Conservation (phyloP, 2,888 invertebrate genomes). For the Drosophila paucipuncta region DNA sequence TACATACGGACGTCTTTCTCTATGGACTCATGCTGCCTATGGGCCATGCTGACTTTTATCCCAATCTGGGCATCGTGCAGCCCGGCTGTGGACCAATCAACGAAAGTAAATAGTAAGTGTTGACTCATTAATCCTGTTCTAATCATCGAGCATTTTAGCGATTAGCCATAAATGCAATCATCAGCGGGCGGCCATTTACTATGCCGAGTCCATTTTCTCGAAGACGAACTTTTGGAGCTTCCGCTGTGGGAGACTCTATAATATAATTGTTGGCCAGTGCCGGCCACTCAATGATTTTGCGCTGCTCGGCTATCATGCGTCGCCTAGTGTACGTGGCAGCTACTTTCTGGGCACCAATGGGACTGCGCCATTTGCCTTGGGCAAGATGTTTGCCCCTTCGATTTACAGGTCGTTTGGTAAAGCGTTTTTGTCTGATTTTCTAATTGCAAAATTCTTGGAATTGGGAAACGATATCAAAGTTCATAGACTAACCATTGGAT, state of each 20-base stretch:
- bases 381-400: slow-evolving; percentile 4
- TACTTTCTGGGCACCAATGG: slow-evolving; percentile 85
- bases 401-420: background rate
- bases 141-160: background rate
- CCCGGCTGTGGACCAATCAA: slow-evolving; percentile 86
- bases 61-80: slow-evolving; percentile 87
- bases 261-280: slow-evolving; percentile 83
- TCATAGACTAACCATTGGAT: background rate
- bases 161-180: slow-evolving; percentile 86
- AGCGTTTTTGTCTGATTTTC: background rate
- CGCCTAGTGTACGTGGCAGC: slow-evolving; percentile 83
- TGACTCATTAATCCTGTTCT: background rate
- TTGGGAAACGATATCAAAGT: background rate
- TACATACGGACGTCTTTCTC: slow-evolving; percentile 88
- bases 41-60: slow-evolving; percentile 87
- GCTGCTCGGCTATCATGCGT: slow-evolving; percentile 86
- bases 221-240: slow-evolving; percentile 86
- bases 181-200: slow-evolving; percentile 87
- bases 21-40: slow-evolving; percentile 86
- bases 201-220: slow-evolving; percentile 86
- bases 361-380: slow-evolving; percentile 59
- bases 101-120: slow-evolving; percentile 15
- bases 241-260: slow-evolving; percentile 82
- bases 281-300: slow-evolving; percentile 51
- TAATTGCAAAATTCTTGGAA: background rate